A percentile compares a stretch with the other conserved stretches of the same genome.
phyloP scores from a whole-genome alignment of 35 echinoderm and acorn worm species.

The Lytechinus variegatus region DNA sequence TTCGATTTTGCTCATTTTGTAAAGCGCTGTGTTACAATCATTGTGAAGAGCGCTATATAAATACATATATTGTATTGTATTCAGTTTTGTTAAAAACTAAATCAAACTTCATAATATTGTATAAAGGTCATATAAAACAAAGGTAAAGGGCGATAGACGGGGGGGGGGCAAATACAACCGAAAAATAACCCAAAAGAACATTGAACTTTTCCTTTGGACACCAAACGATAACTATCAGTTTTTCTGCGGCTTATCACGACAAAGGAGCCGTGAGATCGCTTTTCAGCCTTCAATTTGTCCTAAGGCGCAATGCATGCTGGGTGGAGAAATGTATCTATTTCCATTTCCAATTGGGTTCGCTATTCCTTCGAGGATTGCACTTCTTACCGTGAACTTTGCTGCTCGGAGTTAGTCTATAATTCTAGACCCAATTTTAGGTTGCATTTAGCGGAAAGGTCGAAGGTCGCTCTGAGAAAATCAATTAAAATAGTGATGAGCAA shows the following conservation, averaged over 20 bases:
- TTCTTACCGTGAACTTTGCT: neutral
- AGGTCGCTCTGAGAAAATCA: too few relatives aligned
- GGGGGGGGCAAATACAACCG: neutral
- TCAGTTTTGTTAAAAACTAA: too few relatives aligned
- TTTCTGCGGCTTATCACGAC: neutral
- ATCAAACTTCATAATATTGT: too few relatives aligned
- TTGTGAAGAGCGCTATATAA: too few relatives aligned
- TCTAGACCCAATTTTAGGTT: neutral
- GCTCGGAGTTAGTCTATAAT: neutral
- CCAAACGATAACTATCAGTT: slow-evolving; percentile 13
- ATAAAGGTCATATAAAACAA: too few relatives aligned
- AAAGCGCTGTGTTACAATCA: too few relatives aligned
- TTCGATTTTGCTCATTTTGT: too few relatives aligned
- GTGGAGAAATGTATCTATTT: slow-evolving; percentile 13
- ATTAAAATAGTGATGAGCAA: too few relatives aligned
- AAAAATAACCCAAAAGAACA: neutral
- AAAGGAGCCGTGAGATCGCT: neutral
- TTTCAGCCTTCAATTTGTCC: slow-evolving; percentile 11
- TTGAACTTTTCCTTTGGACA: slow-evolving; percentile 2
- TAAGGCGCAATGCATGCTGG: slow-evolving; percentile 1
- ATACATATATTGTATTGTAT: too few relatives aligned
- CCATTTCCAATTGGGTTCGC: slow-evolving; percentile 17
- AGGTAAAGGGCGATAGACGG: neutral
- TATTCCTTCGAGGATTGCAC: slow-evolving; percentile 8
- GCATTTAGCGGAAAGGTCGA: neutral